Conservation (phyloP, 2,888 invertebrate species). For the Eupithecia pulchellata region DNA sequence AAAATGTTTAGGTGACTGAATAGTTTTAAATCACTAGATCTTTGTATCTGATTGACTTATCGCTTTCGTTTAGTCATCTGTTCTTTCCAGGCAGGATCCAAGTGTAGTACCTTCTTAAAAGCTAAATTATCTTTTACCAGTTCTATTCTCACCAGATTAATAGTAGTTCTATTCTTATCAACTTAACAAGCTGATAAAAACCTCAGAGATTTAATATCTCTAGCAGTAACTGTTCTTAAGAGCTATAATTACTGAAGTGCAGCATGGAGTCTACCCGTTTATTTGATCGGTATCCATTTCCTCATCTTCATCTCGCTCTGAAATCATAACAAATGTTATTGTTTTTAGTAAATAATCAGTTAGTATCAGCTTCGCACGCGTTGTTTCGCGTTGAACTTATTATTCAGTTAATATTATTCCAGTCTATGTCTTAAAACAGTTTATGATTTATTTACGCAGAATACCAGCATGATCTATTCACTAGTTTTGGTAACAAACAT, state of each 20-base stretch:
- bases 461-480: background rate
- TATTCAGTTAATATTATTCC: too few relatives aligned
- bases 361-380: background rate
- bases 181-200: conserved; percentile 52
- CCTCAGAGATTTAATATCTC: background rate
- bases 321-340: conserved; percentile 58
- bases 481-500: background rate
- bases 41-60: conserved; percentile 11
- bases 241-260: conserved; percentile 47
- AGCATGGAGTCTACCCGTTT: conserved; percentile 60
- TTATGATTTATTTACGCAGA: background rate
- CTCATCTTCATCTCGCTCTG: conserved; percentile 77
- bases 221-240: conserved; percentile 61
- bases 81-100: conserved; percentile 51
- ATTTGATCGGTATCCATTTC: conserved; percentile 80
- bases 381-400: too few relatives aligned
- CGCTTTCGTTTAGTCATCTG: conserved; percentile 46
- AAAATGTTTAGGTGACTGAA: conserved; percentile 9
- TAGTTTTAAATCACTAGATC: conserved; percentile 21
- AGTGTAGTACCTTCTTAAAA: conserved; percentile 68
- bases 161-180: conserved; percentile 65
- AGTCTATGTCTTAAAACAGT: too few relatives aligned
- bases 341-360: background rate
- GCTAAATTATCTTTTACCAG: conserved; percentile 45
- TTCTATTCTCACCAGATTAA: conserved; percentile 30